Evolutionary conservation across 2,888 invertebrate genomes (phyloP).

Genomic region (Rhingia rostrata): DNA sequence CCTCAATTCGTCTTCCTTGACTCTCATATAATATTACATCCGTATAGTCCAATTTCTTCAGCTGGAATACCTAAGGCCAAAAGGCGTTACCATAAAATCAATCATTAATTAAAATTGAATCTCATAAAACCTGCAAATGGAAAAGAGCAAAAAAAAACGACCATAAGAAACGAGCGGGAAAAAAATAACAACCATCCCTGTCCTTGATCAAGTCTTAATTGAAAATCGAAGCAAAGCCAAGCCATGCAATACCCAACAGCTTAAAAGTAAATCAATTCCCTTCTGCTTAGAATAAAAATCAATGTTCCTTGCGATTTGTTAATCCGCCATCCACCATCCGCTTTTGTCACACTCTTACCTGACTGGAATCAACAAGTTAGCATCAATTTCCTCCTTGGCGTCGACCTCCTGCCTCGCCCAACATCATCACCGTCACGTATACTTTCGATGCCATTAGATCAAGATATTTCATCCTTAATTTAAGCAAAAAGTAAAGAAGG

Average conservation of each 20-base stretch:
- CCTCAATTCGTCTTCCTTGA: too few species aligned
- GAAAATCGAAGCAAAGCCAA: conserved; percentile 35
- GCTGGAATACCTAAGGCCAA: neutral
- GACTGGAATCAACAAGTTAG: conserved; percentile 73
- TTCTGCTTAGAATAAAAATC: conserved; percentile 63
- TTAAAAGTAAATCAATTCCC: conserved; percentile 62
- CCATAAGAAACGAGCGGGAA: too few species aligned
- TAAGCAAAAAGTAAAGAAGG: conserved; percentile 68
- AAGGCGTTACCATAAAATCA: conserved; percentile 5
- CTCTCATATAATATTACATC: too few species aligned
- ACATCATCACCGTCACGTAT: neutral
- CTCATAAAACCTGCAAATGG: neutral
- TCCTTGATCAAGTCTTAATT: conserved; percentile 40
- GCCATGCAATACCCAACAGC: conserved; percentile 10
- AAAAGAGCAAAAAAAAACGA: too few species aligned
- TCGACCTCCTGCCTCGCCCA: conserved; percentile 1
- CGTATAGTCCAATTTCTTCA: neutral
- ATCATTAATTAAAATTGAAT: conserved; percentile 42
- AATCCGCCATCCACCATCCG: conserved; percentile 63
- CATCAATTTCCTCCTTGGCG: conserved; percentile 51
- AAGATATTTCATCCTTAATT: conserved; percentile 74
- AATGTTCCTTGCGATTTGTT: conserved; percentile 68
- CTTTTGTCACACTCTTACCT: conserved; percentile 66
- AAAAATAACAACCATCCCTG: neutral
- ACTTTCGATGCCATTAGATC: conserved; percentile 62